Evolutionary conservation across 1,140 invertebrate genomes (phyloP), one percentile per base, ranked within the genome.

Genomic region (Trichonephila clavata): DNA sequence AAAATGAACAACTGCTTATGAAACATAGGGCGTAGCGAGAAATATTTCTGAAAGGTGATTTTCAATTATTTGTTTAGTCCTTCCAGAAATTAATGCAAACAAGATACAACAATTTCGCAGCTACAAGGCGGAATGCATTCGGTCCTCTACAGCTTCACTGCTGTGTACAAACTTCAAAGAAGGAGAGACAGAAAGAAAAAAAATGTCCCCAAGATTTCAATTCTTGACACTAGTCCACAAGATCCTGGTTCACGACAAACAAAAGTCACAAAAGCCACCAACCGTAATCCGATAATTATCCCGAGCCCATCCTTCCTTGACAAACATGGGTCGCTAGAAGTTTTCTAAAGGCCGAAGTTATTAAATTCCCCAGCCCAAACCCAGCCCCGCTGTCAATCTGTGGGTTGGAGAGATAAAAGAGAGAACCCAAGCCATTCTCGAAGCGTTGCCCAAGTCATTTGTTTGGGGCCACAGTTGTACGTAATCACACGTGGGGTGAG

Each of bases 291-390:
- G 88, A 90, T 90, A 90, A 90, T 90, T 90, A 90, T 90, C 68
- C 88, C 39, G 59, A 77, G 77, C 39, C 63, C 65, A n/a, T 57
- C 88, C 59, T 71, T 65, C 86, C 21, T 61, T 71, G 18, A 61
- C 88, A 90, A 90, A 90, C 88, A 90, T 16, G 90, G 60, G 77
- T 59, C 60, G 32, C 43, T 71, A 80, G 63, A 84, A 92, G 59
- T 92, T 92, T 92, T 92, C 90, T 84, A 92, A 92, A 92, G 90
- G 61, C 59, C 59, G 20, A 57, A 61, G 90, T 92, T 92, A 92
- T 92, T 92, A 92, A 92, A 92, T 92, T 92, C 90, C 61, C 86
- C 57, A 83, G 20, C 27, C 65, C 10, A 68, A 50, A 57, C 4
- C 81, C 43, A 57, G 57, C 59, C 86, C 57, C 43, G 43, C 81